Percentiles rank a stretch among this genome's conserved stretches.
These are phyloP conservation scores for Tympanuchus pallidicinctus DNA, from an alignment of 2,113 vertebrate genomes.

Conservation along the genomic window DNA sequence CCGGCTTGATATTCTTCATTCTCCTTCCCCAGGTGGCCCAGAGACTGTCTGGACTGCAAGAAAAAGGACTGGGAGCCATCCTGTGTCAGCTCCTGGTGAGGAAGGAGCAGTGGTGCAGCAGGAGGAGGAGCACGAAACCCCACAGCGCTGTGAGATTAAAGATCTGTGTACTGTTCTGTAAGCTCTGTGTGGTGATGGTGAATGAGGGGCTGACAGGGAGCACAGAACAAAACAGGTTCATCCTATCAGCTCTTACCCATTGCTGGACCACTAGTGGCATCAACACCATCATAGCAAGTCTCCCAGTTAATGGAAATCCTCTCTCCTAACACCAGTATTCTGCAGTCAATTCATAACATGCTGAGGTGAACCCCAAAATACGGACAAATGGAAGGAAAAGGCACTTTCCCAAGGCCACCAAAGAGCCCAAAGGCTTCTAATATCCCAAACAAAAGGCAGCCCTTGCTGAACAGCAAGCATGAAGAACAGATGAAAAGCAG, in stretches of 20 bases:
- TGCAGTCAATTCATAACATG: neutral
- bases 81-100: accelerated
- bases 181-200: accelerated
- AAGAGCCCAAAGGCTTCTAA: neutral
- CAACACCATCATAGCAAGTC: accelerated
- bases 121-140: accelerated
- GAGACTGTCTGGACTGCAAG: neutral
- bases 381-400: neutral
- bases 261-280: neutral
- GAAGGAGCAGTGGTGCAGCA: accelerated
- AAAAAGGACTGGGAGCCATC: neutral
- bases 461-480: too few species aligned
- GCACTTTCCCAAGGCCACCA: neutral
- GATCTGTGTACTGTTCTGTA: neutral
- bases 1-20: neutral
- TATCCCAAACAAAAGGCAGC: neutral
- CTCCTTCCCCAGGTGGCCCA: slow-evolving; percentile 28
- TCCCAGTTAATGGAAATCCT: neutral
- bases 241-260: neutral
- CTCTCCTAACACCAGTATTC: neutral
- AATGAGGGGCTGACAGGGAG: neutral
- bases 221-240: accelerated
- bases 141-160: neutral
- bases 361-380: neutral
- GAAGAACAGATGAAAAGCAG: neutral